These are phyloP conservation scores for Ctena decussata DNA, from an alignment of 2,888 invertebrate genomes.

Conservation along the genomic window DNA sequence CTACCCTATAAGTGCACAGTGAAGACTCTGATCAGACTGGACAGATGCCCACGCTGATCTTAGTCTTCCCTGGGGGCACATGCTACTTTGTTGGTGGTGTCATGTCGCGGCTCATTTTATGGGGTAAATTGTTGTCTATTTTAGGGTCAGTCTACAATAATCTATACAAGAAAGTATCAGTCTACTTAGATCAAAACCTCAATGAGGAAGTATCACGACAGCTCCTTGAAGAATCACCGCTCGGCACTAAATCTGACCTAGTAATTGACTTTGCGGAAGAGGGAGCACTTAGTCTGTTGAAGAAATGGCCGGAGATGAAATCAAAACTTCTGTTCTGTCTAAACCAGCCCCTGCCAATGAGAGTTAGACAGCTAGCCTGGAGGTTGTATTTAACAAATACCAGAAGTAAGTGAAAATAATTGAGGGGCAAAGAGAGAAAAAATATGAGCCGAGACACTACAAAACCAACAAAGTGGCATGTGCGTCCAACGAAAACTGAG, in stretches of 20 bases:
- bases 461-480: no score
- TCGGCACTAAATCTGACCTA: constrained; percentile 85
- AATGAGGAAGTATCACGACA: constrained; percentile 85
- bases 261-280: constrained; percentile 84
- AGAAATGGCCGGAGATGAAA: constrained; percentile 86
- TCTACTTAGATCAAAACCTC: constrained; percentile 83
- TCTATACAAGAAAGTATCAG: constrained; percentile 82
- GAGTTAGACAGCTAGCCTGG: constrained; percentile 84
- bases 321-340: constrained; percentile 83
- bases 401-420: constrained; percentile 76
- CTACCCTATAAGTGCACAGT: no score
- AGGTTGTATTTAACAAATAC: constrained; percentile 84
- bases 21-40: no score
- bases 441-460: no score
- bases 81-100: no score
- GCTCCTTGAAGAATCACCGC: constrained; percentile 83
- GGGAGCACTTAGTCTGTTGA: constrained; percentile 83
- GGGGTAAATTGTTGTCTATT: constrained; percentile 17
- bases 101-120: no score
- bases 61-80: no score
- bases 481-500: no score
- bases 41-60: no score
- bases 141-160: constrained; percentile 80
- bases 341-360: constrained; percentile 84
- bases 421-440: no score